Conservation (phyloP, 2,797 vertebrate genomes). For the Peromyscus aztecus region DNA sequence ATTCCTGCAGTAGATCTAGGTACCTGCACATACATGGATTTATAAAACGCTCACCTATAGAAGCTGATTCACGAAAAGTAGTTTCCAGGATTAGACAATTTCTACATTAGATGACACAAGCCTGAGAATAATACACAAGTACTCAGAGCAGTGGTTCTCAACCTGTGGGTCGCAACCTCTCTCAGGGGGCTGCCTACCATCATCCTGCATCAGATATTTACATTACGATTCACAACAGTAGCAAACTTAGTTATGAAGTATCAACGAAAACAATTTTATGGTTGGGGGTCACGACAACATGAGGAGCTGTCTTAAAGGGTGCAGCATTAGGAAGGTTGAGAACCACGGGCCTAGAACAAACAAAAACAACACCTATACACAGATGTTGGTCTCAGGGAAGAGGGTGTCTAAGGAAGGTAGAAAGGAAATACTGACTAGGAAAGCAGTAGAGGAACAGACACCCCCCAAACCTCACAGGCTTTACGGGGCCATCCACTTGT, state of each 20-base stretch:
- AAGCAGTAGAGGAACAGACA: neutral
- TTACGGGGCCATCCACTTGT: neutral
- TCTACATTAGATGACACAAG: neutral
- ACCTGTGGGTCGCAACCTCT: neutral
- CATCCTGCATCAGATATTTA: neutral
- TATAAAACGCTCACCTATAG: constrained; percentile 22
- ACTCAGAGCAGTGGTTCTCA: neutral
- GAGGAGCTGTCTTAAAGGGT: neutral
- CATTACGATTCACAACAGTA: neutral
- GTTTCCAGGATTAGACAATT: constrained; percentile 16
- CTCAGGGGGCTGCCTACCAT: neutral
- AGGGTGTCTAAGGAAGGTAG: neutral
- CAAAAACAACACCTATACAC: neutral
- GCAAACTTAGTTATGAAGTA: neutral
- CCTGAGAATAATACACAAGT: neutral
- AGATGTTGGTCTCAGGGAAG: neutral
- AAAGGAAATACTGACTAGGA: neutral
- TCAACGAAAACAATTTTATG: neutral
- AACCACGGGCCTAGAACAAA: neutral
- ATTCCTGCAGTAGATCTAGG: neutral
- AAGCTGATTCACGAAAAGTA: neutral
- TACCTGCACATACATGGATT: neutral
- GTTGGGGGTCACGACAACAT: neutral
- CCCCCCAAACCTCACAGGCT: neutral
- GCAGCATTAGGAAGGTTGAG: neutral